These are phyloP conservation scores for Plectus sambesii DNA, from an alignment of 1,140 invertebrate genomes.

Conservation along the genomic window DNA sequence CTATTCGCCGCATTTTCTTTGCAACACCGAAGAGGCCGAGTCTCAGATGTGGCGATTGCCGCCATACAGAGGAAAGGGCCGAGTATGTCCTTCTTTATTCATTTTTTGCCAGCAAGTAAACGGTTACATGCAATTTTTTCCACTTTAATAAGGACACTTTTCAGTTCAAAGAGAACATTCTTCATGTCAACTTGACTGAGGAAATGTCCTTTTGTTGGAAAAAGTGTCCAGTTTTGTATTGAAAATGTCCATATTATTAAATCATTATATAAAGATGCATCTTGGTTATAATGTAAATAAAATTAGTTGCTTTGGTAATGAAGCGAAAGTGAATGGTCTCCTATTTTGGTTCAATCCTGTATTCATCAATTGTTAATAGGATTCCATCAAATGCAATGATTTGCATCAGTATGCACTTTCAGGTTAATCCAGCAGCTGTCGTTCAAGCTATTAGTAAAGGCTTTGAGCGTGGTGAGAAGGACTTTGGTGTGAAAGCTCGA, in stretches of 20 bases:
- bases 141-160: no score
- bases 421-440: slow-evolving; percentile 46
- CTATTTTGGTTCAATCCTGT: neutral
- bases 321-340: slow-evolving; percentile 5
- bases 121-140: slow-evolving; percentile 1
- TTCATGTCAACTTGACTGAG: neutral
- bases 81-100: no score
- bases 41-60: no score
- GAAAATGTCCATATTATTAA: slow-evolving; percentile 5
- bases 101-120: slow-evolving; percentile 18
- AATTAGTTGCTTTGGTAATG: no score
- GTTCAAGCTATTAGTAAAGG: slow-evolving; percentile 50
- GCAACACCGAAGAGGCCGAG: slow-evolving; percentile 11
- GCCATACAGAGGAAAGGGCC: no score
- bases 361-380: slow-evolving; percentile 9
- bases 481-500: slow-evolving; percentile 52
- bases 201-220: neutral
- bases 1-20: slow-evolving; percentile 51
- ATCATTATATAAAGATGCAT: neutral
- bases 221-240: slow-evolving; percentile 18
- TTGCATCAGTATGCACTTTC: slow-evolving; percentile 1
- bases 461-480: slow-evolving; percentile 48
- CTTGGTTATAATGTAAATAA: no score
- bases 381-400: neutral
- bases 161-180: no score